Conservation (phyloP, 2,113 vertebrate species). For the Lamprologus sp. region DNA sequence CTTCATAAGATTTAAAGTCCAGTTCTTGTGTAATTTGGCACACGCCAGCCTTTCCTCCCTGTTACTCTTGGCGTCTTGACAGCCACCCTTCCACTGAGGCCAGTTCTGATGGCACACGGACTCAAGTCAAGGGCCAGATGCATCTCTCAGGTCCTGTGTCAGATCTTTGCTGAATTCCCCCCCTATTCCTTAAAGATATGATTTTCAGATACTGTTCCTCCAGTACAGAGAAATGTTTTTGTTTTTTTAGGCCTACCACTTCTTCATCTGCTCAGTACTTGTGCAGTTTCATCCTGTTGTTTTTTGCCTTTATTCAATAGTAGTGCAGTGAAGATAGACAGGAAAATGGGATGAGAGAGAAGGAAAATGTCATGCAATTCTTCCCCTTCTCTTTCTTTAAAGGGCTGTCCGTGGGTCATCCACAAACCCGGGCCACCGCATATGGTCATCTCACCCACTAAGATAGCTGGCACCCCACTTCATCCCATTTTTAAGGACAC, state of each 20-base stretch:
- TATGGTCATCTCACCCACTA: background rate
- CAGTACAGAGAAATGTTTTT: background rate
- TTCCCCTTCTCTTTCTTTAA: background rate
- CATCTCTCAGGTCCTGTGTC: background rate
- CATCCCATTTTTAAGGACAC: background rate
- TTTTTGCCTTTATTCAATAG: background rate
- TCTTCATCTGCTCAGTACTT: background rate
- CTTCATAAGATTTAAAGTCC: background rate
- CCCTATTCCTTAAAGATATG: background rate
- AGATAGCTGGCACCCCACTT: background rate
- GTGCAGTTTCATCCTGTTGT: background rate
- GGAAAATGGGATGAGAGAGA: background rate
- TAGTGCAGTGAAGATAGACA: background rate
- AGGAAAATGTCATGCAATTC: background rate
- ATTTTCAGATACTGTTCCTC: background rate
- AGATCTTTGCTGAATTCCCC: background rate
- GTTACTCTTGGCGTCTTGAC: background rate
- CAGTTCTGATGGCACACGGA: background rate
- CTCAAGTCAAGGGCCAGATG: background rate
- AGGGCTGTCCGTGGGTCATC: background rate
- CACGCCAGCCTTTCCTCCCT: background rate
- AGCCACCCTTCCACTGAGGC: background rate
- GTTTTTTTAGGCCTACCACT: background rate
- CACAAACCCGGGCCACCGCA: background rate
- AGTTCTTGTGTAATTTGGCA: background rate